Percentiles rank a stretch among this genome's conserved stretches.
Evolutionary conservation across 2,888 invertebrate genomes (phyloP).

Genomic region (Caradrina kadenii): DNA sequence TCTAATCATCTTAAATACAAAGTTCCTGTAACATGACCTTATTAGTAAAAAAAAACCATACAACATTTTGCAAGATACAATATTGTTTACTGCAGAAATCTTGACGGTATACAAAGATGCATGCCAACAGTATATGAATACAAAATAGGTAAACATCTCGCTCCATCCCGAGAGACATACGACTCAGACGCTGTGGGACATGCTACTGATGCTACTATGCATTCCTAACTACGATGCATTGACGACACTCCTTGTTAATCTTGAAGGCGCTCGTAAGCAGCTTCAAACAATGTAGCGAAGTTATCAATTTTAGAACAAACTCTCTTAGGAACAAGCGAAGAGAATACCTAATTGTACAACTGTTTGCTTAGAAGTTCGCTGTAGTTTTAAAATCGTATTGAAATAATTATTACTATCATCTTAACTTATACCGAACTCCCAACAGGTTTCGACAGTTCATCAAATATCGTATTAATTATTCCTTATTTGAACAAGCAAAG

Average conservation of each 20-base stretch:
- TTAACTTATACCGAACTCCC: background rate
- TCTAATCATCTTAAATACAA: too few relatives aligned
- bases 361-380: conserved; percentile 23
- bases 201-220: conserved; percentile 28
- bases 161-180: conserved; percentile 9
- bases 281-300: conserved; percentile 31
- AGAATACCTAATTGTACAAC: conserved; percentile 38
- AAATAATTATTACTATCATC: conserved; percentile 9
- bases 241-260: conserved; percentile 38
- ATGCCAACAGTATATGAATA: conserved; percentile 35
- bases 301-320: conserved; percentile 43
- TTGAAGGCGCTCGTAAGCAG: conserved; percentile 19
- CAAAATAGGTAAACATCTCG: conserved; percentile 35
- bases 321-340: conserved; percentile 7
- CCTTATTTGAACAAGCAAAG: conserved; percentile 19
- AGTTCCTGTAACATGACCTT: background rate
- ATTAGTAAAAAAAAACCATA: background rate
- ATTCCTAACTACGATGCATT: conserved; percentile 46
- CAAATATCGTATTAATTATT: conserved; percentile 30
- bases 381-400: conserved; percentile 4
- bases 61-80: conserved; percentile 5
- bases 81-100: conserved; percentile 28
- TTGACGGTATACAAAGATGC: conserved; percentile 33
- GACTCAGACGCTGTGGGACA: conserved; percentile 18
- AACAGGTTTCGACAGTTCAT: conserved; percentile 1